Evolutionary conservation across 2,113 vertebrate genomes (phyloP).

Genomic region (Peromyscus leucopus): DNA sequence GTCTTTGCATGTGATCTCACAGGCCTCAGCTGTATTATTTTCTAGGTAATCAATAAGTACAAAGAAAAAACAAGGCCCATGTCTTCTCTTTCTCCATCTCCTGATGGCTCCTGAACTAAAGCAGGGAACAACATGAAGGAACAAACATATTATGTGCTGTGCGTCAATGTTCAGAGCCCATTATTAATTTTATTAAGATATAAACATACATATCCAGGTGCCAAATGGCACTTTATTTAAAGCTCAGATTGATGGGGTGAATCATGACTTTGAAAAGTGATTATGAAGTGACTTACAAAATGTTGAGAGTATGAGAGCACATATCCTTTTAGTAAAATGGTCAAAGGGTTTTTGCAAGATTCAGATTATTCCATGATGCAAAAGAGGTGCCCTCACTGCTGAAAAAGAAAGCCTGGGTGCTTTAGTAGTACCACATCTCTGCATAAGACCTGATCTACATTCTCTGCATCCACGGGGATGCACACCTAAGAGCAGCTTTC

Average conservation of each 20-base stretch:
- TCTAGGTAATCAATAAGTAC: neutral
- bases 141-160: slow-evolving; percentile 20
- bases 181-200: slow-evolving; percentile 19
- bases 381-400: neutral
- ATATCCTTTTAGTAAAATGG: slow-evolving; percentile 9
- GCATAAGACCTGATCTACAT: neutral
- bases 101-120: neutral
- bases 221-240: slow-evolving; percentile 7
- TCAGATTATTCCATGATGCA: neutral
- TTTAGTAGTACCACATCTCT: neutral
- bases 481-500: slow-evolving; percentile 19
- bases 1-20: neutral
- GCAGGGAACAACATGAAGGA: neutral
- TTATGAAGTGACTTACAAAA: slow-evolving; percentile 42
- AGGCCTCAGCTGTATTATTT: neutral
- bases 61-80: neutral
- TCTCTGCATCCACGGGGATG: neutral
- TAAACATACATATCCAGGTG: neutral
- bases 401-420: neutral
- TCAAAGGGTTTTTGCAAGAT: neutral
- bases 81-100: slow-evolving; percentile 14
- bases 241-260: neutral
- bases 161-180: neutral
- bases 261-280: slow-evolving; percentile 6
- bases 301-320: neutral